Evolutionary conservation across 2,888 invertebrate species (phyloP).

Genomic region (Eueremaeus valkanovi): DNA sequence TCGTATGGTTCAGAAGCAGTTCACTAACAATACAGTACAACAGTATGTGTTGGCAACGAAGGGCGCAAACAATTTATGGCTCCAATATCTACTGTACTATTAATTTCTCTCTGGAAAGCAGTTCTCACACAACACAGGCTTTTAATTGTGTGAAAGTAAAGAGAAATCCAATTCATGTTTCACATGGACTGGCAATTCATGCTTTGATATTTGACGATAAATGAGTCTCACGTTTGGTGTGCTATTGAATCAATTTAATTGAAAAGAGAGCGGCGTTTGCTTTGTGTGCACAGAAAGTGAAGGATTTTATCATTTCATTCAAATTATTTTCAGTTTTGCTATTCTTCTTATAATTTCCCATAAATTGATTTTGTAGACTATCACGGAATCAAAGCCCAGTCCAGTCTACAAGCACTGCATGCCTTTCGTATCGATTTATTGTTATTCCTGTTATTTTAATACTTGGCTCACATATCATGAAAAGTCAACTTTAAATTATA

Average conservation of each 20-base stretch:
- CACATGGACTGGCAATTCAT: constrained; percentile 7
- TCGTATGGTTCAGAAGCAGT: constrained; percentile 2
- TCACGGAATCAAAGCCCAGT: no score
- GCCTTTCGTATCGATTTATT: no score
- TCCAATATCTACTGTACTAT: neutral
- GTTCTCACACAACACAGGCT: constrained; percentile 9
- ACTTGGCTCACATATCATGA: no score
- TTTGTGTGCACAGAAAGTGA: neutral
- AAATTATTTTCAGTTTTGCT: neutral
- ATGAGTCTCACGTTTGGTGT: constrained; percentile 6
- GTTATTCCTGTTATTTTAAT: no score
- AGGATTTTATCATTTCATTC: neutral
- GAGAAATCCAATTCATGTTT: constrained; percentile 17
- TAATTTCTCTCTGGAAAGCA: neutral
- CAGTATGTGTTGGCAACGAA: neutral
- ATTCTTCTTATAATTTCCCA: no score
- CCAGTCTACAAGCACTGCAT: no score
- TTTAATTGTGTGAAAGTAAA: constrained; percentile 29
- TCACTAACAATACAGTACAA: neutral
- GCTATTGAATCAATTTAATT: neutral
- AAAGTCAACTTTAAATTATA: no score
- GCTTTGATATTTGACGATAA: neutral
- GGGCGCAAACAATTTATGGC: neutral
- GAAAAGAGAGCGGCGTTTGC: neutral
- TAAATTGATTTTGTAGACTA: no score